Evolutionary conservation across 2,888 invertebrate species (phyloP).

Genomic region (Taphrorychus bicolor): DNA sequence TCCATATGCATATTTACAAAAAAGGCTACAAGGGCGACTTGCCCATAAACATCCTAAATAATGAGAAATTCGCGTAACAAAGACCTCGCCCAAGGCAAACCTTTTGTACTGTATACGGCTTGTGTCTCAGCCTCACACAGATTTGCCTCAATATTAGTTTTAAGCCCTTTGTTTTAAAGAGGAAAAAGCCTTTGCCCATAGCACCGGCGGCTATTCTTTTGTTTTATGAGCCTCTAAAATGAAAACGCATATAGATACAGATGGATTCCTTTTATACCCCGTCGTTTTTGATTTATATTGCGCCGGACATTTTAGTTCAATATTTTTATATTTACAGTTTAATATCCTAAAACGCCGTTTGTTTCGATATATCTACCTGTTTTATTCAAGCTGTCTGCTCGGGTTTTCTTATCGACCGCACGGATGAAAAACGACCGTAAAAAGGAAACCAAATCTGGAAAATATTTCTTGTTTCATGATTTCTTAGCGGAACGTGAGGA

Average conservation of each 20-base stretch:
- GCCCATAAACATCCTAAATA: not conserved
- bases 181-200: slow-evolving; percentile 8
- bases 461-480: not conserved
- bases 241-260: not conserved
- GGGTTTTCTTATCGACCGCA: not conserved
- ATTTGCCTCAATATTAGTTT: slow-evolving; percentile 17
- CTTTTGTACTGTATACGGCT: not conserved
- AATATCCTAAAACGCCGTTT: not conserved
- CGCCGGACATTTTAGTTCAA: not conserved
- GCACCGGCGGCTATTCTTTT: not conserved
- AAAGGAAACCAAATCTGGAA: not conserved
- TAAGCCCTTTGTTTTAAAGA: slow-evolving; percentile 9
- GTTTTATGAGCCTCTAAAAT: not conserved
- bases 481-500: not conserved
- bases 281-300: not conserved
- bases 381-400: not conserved
- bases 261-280: not conserved
- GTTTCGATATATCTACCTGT: slow-evolving; percentile 3
- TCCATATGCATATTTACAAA: not conserved
- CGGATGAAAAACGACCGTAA: not conserved
- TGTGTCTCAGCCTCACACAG: slow-evolving; percentile 7
- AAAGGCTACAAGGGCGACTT: not conserved
- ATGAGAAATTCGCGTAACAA: not conserved
- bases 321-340: not conserved
- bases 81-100: slow-evolving; percentile 4